Conservation (phyloP, 1,140 invertebrate species). For the Helicoverpa armigera region DNA sequence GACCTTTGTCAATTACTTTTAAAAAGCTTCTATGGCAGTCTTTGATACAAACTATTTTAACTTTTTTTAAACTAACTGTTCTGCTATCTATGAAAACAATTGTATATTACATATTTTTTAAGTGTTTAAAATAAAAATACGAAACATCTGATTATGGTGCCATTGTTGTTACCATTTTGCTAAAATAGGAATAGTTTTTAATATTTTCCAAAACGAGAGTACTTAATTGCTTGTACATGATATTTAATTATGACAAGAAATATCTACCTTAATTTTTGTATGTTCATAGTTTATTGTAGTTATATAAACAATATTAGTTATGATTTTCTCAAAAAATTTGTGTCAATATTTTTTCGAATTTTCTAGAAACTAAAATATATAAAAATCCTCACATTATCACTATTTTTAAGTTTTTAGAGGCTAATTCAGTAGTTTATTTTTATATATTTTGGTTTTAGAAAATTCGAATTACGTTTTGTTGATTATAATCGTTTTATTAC, state of each 20-base stretch:
- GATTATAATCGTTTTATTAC: neutral
- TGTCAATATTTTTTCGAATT: constrained; percentile 2
- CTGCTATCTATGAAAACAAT: constrained; percentile 19
- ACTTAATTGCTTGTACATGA: constrained; percentile 27
- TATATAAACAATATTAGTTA: constrained; percentile 1
- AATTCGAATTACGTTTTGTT: neutral
- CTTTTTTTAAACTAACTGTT: neutral
- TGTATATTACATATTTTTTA: constrained; percentile 5
- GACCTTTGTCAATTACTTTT: neutral
- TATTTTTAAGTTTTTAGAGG: constrained; percentile 11
- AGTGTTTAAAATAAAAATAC: constrained; percentile 42
- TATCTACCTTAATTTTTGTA: constrained; percentile 19
- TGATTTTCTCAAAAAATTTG: neutral
- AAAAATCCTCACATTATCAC: neutral
- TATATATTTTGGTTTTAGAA: neutral
- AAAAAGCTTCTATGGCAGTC: neutral
- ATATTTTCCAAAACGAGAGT: constrained; percentile 37
- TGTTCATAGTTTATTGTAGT: constrained; percentile 25
- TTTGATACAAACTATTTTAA: neutral
- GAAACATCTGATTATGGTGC: constrained; percentile 62
- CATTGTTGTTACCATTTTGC: constrained; percentile 79
- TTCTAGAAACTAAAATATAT: neutral
- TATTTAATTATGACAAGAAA: constrained; percentile 11
- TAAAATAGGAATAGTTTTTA: constrained; percentile 47
- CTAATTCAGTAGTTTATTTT: constrained; percentile 19